phyloP scores from a whole-genome alignment of 2,888 invertebrate genomes.

The Tridacna gigas region DNA sequence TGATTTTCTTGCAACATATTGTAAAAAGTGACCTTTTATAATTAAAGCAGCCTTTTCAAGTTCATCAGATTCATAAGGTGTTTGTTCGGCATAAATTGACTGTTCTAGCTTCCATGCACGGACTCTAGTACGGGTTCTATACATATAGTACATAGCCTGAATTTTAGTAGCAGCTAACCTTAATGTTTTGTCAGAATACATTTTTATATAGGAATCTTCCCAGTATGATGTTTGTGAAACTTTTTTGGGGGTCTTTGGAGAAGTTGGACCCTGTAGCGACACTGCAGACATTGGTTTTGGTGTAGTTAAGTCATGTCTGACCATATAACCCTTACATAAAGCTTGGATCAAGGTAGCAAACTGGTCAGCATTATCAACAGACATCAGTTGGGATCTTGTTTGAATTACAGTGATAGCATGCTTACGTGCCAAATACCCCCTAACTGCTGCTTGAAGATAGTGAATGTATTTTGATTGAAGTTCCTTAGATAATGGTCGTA shows the following conservation, averaged over 20 bases:
- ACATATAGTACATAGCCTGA: slow-evolving; percentile 48
- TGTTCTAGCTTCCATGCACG: slow-evolving; percentile 11
- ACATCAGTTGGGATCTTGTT: slow-evolving; percentile 9
- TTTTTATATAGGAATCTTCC: slow-evolving; percentile 58
- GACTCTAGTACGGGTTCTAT: slow-evolving; percentile 38
- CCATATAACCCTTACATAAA: slow-evolving; percentile 53
- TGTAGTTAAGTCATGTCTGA: slow-evolving; percentile 30
- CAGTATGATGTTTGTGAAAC: slow-evolving; percentile 45
- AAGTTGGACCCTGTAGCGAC: slow-evolving; percentile 50
- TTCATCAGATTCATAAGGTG: slow-evolving; percentile 14
- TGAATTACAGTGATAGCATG: slow-evolving; percentile 18
- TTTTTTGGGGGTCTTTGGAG: not conserved
- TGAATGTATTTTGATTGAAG: slow-evolving; percentile 24
- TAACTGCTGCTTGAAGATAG: slow-evolving; percentile 45
- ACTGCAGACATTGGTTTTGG: slow-evolving; percentile 30
- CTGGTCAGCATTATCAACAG: slow-evolving; percentile 36
- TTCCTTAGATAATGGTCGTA: not conserved
- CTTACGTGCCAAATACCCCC: slow-evolving; percentile 49
- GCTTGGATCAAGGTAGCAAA: slow-evolving; percentile 56
- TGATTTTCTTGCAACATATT: slow-evolving; percentile 18
- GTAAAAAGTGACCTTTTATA: slow-evolving; percentile 21
- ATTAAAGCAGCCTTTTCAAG: slow-evolving; percentile 6
- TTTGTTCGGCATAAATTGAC: slow-evolving; percentile 4
- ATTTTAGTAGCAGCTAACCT: slow-evolving; percentile 44
- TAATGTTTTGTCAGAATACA: slow-evolving; percentile 61